Percentiles rank a stretch among this genome's conserved stretches.
phyloP scores from a whole-genome alignment of 2,888 invertebrate genomes.

The Ferrisia virgata region DNA sequence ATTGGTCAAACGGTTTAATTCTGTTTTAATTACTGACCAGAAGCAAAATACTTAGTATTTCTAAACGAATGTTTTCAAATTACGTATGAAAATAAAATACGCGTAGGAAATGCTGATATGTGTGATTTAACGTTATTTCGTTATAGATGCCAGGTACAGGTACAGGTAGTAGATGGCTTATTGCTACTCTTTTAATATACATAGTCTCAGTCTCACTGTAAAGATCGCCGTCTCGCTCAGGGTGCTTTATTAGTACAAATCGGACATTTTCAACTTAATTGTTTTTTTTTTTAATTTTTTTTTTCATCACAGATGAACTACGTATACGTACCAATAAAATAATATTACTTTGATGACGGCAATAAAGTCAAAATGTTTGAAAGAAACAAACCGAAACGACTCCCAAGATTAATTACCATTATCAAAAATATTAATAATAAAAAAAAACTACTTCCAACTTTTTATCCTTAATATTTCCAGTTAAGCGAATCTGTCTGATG shows the following conservation, averaged over 20 bases:
- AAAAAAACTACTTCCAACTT: not conserved
- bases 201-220: not conserved
- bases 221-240: too few relatives aligned
- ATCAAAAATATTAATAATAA: slow-evolving; percentile 24
- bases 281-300: too few relatives aligned
- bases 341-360: slow-evolving; percentile 15
- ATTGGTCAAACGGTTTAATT: not conserved
- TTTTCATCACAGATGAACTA: not conserved
- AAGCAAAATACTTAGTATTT: not conserved
- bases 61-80: not conserved
- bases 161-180: too few relatives aligned
- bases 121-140: too few relatives aligned
- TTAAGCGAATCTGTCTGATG: slow-evolving; percentile 15
- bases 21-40: not conserved
- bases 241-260: not conserved
- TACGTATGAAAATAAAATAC: too few relatives aligned
- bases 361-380: slow-evolving; percentile 31
- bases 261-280: not conserved
- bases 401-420: not conserved
- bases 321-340: not conserved
- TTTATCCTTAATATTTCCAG: slow-evolving; percentile 17
- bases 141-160: too few relatives aligned
- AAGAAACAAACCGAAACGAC: not conserved
- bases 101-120: too few relatives aligned
- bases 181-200: too few relatives aligned